A percentile compares a stretch with the other conserved stretches of the same genome.
phyloP scores from a whole-genome alignment of 92 coral and sea anemone genomes.

The Epizoanthus rinbou region DNA sequence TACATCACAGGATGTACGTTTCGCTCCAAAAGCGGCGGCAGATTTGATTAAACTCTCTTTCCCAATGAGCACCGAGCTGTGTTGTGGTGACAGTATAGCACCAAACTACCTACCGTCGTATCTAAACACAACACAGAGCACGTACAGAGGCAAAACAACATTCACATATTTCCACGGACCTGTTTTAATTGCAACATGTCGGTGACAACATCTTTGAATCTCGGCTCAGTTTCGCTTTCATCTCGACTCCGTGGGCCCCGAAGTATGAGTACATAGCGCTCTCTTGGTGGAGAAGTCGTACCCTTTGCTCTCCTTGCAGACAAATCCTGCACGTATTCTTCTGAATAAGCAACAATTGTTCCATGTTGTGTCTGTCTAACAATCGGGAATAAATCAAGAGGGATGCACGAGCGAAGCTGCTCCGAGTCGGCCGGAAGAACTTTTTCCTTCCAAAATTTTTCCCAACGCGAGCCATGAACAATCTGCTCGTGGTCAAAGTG shows the following conservation, averaged over 20 bases:
- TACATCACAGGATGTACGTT: conserved; percentile 11
- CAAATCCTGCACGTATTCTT: conserved; percentile 79
- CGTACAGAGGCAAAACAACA: conserved; percentile 3
- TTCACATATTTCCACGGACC: conserved; percentile 60
- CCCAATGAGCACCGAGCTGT: not conserved
- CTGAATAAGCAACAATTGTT: conserved; percentile 84
- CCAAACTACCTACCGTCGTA: not conserved
- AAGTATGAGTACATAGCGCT: conserved; percentile 83
- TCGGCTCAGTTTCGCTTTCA: conserved; percentile 69
- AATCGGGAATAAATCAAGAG: conserved; percentile 81
- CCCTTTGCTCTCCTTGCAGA: conserved; percentile 48
- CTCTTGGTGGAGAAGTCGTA: conserved; percentile 56
- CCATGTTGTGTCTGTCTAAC: conserved; percentile 86
- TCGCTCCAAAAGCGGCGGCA: conserved; percentile 20
- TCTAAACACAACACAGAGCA: not conserved
- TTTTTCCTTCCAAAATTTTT: conserved; percentile 86
- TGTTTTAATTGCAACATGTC: conserved; percentile 94
- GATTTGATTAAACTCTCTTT: conserved; percentile 3
- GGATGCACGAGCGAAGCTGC: conserved; percentile 68
- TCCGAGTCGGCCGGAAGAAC: conserved; percentile 82
- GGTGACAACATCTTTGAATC: conserved; percentile 90
- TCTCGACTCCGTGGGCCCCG: conserved; percentile 75
- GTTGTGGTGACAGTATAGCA: not conserved
- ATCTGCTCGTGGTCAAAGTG: conserved; percentile 72
- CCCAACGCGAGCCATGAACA: conserved; percentile 78